Conservation (phyloP, 2,113 vertebrate genomes). For the Pangasianodon hypophthalmus region DNA sequence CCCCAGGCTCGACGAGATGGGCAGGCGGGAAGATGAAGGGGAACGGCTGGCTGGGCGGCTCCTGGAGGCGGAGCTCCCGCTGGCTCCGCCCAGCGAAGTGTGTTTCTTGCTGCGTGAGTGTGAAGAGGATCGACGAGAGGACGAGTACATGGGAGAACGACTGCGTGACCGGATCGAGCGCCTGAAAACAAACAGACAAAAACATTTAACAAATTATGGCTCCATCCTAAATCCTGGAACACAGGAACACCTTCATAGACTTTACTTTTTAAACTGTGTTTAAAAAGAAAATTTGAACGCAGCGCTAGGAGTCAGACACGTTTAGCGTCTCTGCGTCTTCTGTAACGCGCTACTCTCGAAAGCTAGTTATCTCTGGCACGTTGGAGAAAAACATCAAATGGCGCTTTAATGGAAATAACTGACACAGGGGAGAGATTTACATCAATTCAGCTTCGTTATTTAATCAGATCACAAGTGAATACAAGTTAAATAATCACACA, state of each 20-base stretch:
- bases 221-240: background rate
- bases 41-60: constrained; percentile 90
- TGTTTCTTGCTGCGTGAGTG: constrained; percentile 91
- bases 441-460: too few species aligned
- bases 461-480: too few species aligned
- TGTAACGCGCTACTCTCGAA: too few species aligned
- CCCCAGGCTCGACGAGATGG: constrained; percentile 91
- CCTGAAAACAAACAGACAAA: constrained; percentile 63
- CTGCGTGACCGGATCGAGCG: constrained; percentile 92
- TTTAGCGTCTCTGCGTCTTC: too few species aligned
- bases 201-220: background rate
- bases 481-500: too few species aligned
- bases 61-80: constrained; percentile 73
- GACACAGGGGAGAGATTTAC: too few species aligned
- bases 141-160: constrained; percentile 82
- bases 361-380: too few species aligned
- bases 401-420: too few species aligned
- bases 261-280: too few species aligned
- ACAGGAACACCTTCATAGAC: background rate
- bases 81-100: constrained; percentile 73
- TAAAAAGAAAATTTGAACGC: too few species aligned
- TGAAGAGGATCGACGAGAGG: constrained; percentile 83
- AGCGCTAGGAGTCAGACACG: too few species aligned
- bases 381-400: too few species aligned
- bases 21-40: constrained; percentile 82